Conservation (phyloP, 2,888 invertebrate species). For the Callosobruchus maculatus region DNA sequence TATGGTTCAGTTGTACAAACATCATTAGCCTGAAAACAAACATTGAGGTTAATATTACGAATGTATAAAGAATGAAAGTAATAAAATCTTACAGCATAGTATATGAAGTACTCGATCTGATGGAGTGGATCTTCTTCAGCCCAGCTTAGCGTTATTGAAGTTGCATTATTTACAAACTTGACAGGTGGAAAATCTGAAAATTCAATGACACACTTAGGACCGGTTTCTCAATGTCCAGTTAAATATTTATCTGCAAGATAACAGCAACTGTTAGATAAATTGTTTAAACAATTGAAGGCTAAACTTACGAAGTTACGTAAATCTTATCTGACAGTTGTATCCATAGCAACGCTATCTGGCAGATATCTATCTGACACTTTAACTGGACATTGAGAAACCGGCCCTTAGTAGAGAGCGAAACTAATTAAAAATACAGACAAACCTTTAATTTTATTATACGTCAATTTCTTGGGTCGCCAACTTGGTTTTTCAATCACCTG, state of each 20-base stretch:
- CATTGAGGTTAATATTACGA: too few relatives aligned
- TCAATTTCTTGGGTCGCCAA: constrained; percentile 33
- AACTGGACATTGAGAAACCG: too few relatives aligned
- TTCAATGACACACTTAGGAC: background rate
- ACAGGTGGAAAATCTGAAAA: constrained; percentile 34
- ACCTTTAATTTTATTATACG: constrained; percentile 33
- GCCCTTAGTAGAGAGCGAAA: too few relatives aligned
- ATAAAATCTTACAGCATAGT: constrained; percentile 30
- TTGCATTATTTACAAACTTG: constrained; percentile 20
- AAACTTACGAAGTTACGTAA: too few relatives aligned
- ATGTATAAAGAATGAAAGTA: constrained; percentile 1
- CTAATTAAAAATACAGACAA: constrained; percentile 1
- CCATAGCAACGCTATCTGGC: too few relatives aligned
- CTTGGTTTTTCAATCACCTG: constrained; percentile 34
- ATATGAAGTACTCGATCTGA: constrained; percentile 34
- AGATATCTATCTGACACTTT: too few relatives aligned
- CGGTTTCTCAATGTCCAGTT: background rate
- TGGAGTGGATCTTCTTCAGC: constrained; percentile 29
- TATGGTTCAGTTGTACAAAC: constrained; percentile 28
- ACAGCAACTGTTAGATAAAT: too few relatives aligned
- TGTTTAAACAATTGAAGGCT: too few relatives aligned
- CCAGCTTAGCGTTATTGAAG: constrained; percentile 34
- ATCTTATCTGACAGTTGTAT: too few relatives aligned
- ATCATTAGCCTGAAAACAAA: constrained; percentile 33
- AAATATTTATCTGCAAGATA: too few relatives aligned